Base-by-base conservation (phyloP, 1,140 invertebrate genomes). In the Fragariocoptes setiger region DNA sequence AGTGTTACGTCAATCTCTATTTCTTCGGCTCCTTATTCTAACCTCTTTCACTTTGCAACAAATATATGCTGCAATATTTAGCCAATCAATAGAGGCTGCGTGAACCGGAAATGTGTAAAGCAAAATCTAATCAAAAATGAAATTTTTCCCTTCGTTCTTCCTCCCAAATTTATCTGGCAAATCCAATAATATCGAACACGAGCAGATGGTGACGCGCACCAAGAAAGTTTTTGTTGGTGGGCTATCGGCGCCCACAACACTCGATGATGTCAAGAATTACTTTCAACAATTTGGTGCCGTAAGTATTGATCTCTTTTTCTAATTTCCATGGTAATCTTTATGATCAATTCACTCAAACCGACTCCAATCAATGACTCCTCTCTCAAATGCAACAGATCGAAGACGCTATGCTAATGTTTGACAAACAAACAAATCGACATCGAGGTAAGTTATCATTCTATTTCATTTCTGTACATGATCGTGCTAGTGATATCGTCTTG, bases 171-270 rank as follows among this genome's bases (percentile, higher is more conserved):
- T n/a, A n/a, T n/a, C n/a, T n/a, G n/a, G n/a, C n/a, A n/a, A n/a
- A n/a, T n/a, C n/a, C n/a, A n/a, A n/a, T n/a, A n/a, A n/a, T n/a
- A n/a, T n/a, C n/a, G n/a, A 31, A 31, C 25, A n/a, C 25, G 25
- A 31, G 21, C 70, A 94, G 86, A 90, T 95, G 85, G 85, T 97
- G 61, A 95, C 88, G 62, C 76, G 83, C 68, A 99, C 90, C 65
- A 97, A 97, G 73, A 99, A 99, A 69, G 94, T 97, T 67, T 99
- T 99, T 66, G 88, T 99, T 57, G 92, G 92, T 52, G 92, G 92
- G 53, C 68, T 99, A 53, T 94, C 88, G 53, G 83, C 88, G 53
- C 83, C 83, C 53, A 97, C 88, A 55, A 97, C 86, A 54, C 71
- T 95, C 56, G 90, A 99, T 64, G 90, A 99, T 64, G 83, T 97